Conservation (phyloP, 2,797 vertebrate genomes). For the Fratercula arctica region DNA sequence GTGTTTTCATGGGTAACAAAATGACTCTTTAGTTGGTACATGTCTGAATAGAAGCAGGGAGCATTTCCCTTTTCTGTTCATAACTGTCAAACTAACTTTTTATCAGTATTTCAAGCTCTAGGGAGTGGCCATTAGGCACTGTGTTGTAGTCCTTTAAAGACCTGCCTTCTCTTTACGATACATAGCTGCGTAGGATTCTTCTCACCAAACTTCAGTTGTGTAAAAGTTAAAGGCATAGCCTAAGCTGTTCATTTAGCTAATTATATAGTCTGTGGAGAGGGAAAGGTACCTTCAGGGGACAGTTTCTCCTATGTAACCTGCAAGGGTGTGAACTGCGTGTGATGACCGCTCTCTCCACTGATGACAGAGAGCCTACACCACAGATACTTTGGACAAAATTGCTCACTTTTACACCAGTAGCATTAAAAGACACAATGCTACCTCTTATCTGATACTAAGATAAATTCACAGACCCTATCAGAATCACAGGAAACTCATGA, state of each 20-base stretch:
- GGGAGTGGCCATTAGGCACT: not conserved
- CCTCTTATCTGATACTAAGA: not conserved
- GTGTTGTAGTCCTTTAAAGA: not conserved
- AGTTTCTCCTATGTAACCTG: not conserved
- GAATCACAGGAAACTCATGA: not conserved
- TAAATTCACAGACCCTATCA: not conserved
- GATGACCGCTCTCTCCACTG: not conserved
- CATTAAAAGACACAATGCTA: not conserved
- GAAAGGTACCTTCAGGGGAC: not conserved
- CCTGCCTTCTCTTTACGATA: not conserved
- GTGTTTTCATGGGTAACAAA: not conserved
- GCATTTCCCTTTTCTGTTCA: not conserved
- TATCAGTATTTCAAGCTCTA: not conserved
- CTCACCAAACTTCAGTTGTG: not conserved
- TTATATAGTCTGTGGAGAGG: not conserved
- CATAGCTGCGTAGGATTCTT: not conserved
- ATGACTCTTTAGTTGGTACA: not conserved
- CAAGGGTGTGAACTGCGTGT: not conserved
- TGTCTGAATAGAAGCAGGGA: not conserved
- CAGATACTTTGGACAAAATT: not conserved
- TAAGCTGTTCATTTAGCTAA: not conserved
- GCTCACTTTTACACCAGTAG: not conserved
- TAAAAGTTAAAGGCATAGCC: not conserved
- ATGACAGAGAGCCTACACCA: not conserved
- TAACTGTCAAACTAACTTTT: not conserved